A percentile compares a stretch with the other conserved stretches of the same genome.
Conservation (phyloP, 37 sponge, comb jelly and placozoan genomes). For the Geodia barretti region DNA sequence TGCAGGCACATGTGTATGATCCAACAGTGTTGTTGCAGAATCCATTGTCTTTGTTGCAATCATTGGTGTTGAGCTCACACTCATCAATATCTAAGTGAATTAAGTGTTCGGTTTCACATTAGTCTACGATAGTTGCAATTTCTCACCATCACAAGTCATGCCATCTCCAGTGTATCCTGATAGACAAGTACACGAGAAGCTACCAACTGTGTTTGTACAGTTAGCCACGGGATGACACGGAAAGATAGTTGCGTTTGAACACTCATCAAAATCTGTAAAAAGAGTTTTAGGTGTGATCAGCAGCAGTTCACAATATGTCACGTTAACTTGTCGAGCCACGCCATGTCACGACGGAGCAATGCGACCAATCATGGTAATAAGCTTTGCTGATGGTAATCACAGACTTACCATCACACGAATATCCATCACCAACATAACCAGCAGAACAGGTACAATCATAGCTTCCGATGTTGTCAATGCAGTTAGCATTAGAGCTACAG, state of each 20-base stretch:
- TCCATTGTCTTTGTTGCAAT: background rate
- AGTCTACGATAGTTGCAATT: no score
- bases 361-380: no score
- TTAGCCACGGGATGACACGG: slow-evolving; percentile 7
- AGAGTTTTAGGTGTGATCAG: no score
- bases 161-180: slow-evolving; percentile 39
- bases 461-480: slow-evolving; percentile 11
- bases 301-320: no score
- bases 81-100: slow-evolving; percentile 15
- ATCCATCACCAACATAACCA: slow-evolving; percentile 21
- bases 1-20: slow-evolving; percentile 9
- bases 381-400: no score
- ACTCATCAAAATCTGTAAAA: slow-evolving; percentile 16
- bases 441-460: slow-evolving; percentile 9
- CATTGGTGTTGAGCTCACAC: background rate
- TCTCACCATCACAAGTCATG: background rate
- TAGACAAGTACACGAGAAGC: slow-evolving; percentile 44
- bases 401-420: slow-evolving; percentile 7
- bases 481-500: slow-evolving; percentile 18
- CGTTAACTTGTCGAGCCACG: no score
- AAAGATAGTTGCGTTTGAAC: background rate
- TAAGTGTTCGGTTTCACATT: background rate
- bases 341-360: no score
- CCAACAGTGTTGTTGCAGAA: slow-evolving; percentile 20
- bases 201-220: slow-evolving; percentile 45